Percentiles rank a stretch among this genome's conserved stretches.
phyloP scores from a whole-genome alignment of 2,113 vertebrate species.

The Perca flavescens region DNA sequence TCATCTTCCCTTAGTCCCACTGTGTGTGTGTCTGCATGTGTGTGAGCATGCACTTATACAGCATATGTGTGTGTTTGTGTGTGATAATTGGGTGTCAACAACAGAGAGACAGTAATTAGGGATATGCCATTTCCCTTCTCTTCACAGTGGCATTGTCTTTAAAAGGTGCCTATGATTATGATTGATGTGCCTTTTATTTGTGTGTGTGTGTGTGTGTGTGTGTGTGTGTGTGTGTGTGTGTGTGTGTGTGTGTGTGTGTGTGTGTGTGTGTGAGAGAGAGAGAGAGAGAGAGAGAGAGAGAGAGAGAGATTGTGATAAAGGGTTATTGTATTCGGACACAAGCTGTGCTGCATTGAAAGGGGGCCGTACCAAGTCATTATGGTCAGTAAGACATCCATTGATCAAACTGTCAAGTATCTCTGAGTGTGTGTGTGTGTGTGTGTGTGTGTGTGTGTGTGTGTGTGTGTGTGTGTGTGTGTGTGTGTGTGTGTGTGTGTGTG shows the following conservation, averaged over 20 bases:
- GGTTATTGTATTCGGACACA: constrained; percentile 71
- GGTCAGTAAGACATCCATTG: constrained; percentile 77
- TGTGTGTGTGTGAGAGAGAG: constrained; percentile 16
- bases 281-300: constrained; percentile 14
- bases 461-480: constrained; percentile 15
- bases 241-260: constrained; percentile 11
- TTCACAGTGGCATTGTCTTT: constrained; percentile 74
- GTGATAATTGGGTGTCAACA: constrained; percentile 62
- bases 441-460: background rate
- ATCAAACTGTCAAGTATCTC: constrained; percentile 78
- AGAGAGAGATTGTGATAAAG: constrained; percentile 61
- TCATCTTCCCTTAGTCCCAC: constrained; percentile 22
- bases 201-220: constrained; percentile 22
- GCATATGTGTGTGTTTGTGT: constrained; percentile 36
- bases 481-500: constrained; percentile 5
- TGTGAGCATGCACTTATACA: background rate
- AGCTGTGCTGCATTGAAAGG: constrained; percentile 72
- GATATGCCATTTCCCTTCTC: constrained; percentile 72
- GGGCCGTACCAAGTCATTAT: constrained; percentile 73
- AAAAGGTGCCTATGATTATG: constrained; percentile 78
- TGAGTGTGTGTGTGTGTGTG: constrained; percentile 33
- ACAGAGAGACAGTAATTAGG: constrained; percentile 75
- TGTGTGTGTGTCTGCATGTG: constrained; percentile 6
- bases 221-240: constrained; percentile 23
- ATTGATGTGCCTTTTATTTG: constrained; percentile 78